Conservation (phyloP, 1,140 invertebrate genomes). For the Maniola jurtina region DNA sequence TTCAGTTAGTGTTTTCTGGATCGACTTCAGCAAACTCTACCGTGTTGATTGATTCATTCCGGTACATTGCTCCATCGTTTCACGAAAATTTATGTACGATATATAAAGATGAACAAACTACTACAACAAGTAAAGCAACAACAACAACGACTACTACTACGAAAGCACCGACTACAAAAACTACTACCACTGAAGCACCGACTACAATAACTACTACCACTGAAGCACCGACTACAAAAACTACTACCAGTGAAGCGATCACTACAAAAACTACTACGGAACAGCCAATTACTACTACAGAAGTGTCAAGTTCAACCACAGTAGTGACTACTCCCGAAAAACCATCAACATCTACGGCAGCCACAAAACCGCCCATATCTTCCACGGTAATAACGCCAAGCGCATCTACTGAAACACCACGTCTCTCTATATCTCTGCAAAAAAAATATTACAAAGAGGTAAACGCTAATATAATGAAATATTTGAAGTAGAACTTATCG, state of each 20-base stretch:
- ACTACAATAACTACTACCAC: too few species aligned
- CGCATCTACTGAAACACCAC: background rate
- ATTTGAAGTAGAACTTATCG: too few species aligned
- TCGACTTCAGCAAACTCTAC: too few species aligned
- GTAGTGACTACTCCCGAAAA: background rate
- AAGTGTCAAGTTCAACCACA: background rate
- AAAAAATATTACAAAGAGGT: too few species aligned
- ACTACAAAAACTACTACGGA: background rate
- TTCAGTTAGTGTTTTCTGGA: too few species aligned
- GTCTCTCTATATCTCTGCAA: too few species aligned
- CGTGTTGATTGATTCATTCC: too few species aligned
- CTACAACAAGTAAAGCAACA: background rate
- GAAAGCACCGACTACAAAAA: background rate
- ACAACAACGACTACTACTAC: conserved; percentile 3
- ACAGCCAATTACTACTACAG: background rate
- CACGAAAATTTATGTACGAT: too few species aligned
- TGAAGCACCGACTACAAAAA: too few species aligned
- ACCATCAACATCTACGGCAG: conserved; percentile 6
- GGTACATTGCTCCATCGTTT: too few species aligned
- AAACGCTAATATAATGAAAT: too few species aligned
- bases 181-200: background rate
- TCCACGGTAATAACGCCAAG: background rate
- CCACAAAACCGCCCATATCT: background rate
- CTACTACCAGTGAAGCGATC: too few species aligned
- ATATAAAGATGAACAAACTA: background rate